Evolutionary conservation across 1,140 invertebrate genomes (phyloP), one percentile per base, ranked within the genome.

Genomic region (Zaprionus davidi): DNA sequence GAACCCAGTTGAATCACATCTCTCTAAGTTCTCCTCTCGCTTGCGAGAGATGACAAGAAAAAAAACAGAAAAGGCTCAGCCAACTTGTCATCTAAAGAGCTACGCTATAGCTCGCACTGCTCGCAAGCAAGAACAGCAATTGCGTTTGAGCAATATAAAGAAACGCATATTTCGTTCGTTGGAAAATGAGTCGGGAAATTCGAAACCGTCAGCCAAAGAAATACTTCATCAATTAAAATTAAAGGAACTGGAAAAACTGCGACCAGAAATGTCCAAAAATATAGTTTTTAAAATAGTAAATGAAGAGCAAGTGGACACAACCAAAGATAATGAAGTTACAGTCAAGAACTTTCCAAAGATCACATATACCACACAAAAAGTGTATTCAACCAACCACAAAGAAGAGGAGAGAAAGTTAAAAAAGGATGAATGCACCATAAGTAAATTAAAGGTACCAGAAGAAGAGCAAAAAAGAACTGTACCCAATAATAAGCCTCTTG

Each of bases 121-220:
- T 1, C 73, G 78, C 11, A 86, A 75, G 41, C 71, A 64, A 13
- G 65, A 76, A 9, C 60, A 79, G 9, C 46, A 72, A 12, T 66
- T 67, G 17, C 71, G 68, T 0, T 53, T 90, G 58, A 41, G 56
- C 34, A 62, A 28, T 24, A 63, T 91, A 0, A 90, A 81, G 26
- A 81, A 76, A 3, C 87, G 71, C 13, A 91, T 90, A 20, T 38
- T 77, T 3, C 71, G 67, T 4, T 73, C 75, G 7, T 41, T 90
- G 17, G 51, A 76, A 17, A 51, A 46, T 28, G 60, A 63, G 5
- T 3, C n/a, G n/a, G 7, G 2, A 7, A n/a, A 41, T 41, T 41
- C 6, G 15, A n/a, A 41, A n/a, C 38, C 38, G 4, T 41, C 38
- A n/a, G 4, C 17, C 5, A 24, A 51, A 24, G 20, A 24, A 51